These are phyloP conservation scores for Unio delphinus DNA, from an alignment of 2,888 invertebrate genomes.

Conservation along the genomic window DNA sequence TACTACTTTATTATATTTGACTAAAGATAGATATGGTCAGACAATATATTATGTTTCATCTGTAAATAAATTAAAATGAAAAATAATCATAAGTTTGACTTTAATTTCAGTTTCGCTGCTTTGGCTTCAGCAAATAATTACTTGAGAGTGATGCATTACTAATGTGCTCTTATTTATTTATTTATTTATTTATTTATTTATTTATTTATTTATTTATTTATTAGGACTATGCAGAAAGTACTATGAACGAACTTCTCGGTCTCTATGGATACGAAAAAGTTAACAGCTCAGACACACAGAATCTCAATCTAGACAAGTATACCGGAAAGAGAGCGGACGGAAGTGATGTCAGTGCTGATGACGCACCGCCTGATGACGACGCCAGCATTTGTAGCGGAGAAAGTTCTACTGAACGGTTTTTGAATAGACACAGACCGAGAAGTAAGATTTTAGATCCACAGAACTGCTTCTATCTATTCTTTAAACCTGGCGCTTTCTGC, in stretches of 20 bases:
- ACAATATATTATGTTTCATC: no score
- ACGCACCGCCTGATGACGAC: constrained; percentile 17
- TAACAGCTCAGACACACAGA: constrained; percentile 79
- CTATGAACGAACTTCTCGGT: constrained; percentile 92
- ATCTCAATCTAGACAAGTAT: constrained; percentile 71
- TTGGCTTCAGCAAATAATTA: no score
- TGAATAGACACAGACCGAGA: no score
- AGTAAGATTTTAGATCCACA: no score
- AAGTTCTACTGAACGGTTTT: constrained; percentile 1
- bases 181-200: neutral
- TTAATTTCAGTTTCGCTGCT: no score
- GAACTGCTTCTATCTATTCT: no score
- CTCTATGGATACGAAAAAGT: constrained; percentile 90
- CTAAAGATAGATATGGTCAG: no score
- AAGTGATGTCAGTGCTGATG: constrained; percentile 2
- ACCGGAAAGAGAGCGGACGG: constrained; percentile 26
- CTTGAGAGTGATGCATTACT: no score
- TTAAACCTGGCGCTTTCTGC: no score
- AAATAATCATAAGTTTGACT: no score
- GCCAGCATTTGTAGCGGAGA: constrained; percentile 13
- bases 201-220: constrained; percentile 7
- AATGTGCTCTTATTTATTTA: neutral
- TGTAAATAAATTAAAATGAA: no score
- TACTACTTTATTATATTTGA: no score
- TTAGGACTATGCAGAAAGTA: constrained; percentile 91